Base-by-base conservation (phyloP, 2,113 vertebrate genomes). In the Microcebus murinus region DNA sequence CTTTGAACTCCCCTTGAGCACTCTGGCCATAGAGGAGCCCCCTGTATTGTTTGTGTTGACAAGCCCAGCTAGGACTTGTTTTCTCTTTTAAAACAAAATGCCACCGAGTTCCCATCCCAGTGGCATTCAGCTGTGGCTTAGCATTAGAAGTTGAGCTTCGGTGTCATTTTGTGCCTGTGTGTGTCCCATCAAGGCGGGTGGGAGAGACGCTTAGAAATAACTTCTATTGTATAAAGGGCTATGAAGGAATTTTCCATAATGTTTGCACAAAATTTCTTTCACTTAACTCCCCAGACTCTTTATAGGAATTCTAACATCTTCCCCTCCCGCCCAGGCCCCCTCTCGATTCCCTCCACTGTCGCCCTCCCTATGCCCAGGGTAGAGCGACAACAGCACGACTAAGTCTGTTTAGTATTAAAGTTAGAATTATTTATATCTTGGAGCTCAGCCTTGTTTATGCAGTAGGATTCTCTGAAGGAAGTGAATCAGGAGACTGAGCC, bases 341-440 rank as follows among this genome's bases (percentile, higher is more conserved):
- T 70, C 25, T 27, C 42, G 6, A 13, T 73, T 79, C 84, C 67
- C 84, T 36, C 76, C 15, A 34, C 20, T 42, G 48, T 59, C 77
- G 27, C 14, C n/a, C 52, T 73, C 39, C 74, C 61, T 29, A 39
- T 76, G 94, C 59, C 74, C 52, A 93, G 96, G 36, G 36, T 36
- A 83, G 2, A 74, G 71, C 39, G 25, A 79, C 42, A 50, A 65
- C 42, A 84, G 29, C 59, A 83, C 1, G 42, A 87, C 88, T 57
- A 76, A 70, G 73, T 96, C 91, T 97, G 96, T 96, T 97, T 96
- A 89, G 89, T 94, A 93, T 97, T 96, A 89, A 67, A 86, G 77
- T 90, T 84, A 61, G 80, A 96, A 94, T 96, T 96, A 97, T 96
- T 97, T 97, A 81, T 96, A 91, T 97, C 86, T 91, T 34, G 71